Evolutionary conservation across 2,113 vertebrate species (phyloP).

Genomic region (Ictalurus punctatus): DNA sequence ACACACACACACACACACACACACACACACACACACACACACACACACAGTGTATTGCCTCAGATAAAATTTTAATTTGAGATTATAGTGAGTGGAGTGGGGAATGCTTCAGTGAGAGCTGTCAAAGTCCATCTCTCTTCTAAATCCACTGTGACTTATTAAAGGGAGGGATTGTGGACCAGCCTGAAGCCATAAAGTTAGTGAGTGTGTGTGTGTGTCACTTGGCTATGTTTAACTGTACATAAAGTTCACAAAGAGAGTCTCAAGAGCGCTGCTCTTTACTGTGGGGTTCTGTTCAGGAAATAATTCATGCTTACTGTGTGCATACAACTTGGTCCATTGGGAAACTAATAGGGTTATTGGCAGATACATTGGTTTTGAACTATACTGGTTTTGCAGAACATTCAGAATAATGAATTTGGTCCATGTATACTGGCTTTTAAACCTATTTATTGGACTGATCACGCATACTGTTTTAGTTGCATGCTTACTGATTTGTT

Average conservation of each 20-base stretch:
- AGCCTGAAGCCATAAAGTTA: conserved; percentile 29
- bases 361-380: not conserved
- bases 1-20: conserved; percentile 55
- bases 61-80: conserved; percentile 69
- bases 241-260: conserved; percentile 39
- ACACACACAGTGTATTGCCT: conserved; percentile 58
- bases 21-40: conserved; percentile 58
- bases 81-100: conserved; percentile 49
- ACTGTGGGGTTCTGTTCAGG: not conserved
- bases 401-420: no score
- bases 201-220: conserved; percentile 13
- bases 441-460: not conserved
- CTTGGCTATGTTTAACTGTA: conserved; percentile 34
- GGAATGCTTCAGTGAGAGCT: conserved; percentile 19
- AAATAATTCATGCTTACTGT: not conserved
- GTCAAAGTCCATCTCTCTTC: conserved; percentile 40
- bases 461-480: no score
- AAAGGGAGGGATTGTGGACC: conserved; percentile 44
- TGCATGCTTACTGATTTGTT: no score
- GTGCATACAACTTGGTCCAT: not conserved
- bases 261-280: not conserved
- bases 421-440: no score
- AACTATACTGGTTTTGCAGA: not conserved
- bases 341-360: not conserved
- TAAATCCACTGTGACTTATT: conserved; percentile 46